These are phyloP conservation scores for Pycnonotus jocosus DNA, from an alignment of 2,113 vertebrate genomes.

Conservation along the genomic window DNA sequence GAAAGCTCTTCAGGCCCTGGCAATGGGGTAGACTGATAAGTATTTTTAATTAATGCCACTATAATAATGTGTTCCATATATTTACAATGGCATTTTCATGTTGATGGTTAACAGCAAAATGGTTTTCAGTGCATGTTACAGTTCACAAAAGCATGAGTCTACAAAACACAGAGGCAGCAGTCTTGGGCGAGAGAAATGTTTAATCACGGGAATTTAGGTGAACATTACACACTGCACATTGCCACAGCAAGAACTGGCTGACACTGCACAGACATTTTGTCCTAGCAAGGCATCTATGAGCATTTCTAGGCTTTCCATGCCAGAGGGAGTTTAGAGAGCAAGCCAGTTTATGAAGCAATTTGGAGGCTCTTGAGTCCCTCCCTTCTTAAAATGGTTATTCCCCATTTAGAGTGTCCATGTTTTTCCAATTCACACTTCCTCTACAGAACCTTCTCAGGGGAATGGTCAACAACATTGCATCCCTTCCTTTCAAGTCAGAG, in stretches of 20 bases:
- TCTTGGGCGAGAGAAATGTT: background rate
- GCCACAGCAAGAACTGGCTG: background rate
- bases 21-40: constrained; percentile 5
- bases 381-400: background rate
- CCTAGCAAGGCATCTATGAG: background rate
- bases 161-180: background rate
- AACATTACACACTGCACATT: background rate
- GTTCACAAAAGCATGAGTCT: background rate
- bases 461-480: background rate
- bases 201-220: background rate
- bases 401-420: background rate
- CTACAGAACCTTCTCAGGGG: background rate
- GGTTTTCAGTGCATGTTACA: background rate
- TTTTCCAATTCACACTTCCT: background rate
- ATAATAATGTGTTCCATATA: background rate
- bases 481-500: background rate
- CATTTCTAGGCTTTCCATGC: background rate
- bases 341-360: background rate
- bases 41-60: constrained; percentile 45
- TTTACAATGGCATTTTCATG: background rate
- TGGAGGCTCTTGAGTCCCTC: background rate
- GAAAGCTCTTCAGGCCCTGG: constrained; percentile 37
- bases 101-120: background rate
- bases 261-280: background rate
- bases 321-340: background rate